A percentile compares a stretch with the other conserved stretches of the same genome.
Conservation (phyloP, 2,113 vertebrate species). For the Morphnarchus princeps region DNA sequence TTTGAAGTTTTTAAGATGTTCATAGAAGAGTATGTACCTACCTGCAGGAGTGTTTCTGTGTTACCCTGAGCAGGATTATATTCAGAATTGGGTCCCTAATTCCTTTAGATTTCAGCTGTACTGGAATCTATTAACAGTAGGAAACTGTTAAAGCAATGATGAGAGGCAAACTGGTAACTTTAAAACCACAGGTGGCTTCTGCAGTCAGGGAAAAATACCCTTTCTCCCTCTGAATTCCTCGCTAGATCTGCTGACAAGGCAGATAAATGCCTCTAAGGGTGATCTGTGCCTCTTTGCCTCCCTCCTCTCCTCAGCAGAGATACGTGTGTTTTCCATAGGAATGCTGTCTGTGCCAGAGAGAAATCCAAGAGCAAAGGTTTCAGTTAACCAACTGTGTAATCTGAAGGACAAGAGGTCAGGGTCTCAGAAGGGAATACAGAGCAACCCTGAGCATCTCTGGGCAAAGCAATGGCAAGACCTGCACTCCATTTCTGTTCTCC, state of each 20-base stretch:
- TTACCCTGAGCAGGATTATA: background rate
- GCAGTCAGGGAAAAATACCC: background rate
- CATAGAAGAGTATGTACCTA: background rate
- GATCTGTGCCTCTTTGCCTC: background rate
- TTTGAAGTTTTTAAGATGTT: background rate
- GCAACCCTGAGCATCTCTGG: background rate
- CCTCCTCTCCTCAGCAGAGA: background rate
- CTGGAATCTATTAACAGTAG: background rate
- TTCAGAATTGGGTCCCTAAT: background rate
- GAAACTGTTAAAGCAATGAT: background rate
- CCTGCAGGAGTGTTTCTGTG: background rate
- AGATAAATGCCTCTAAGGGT: background rate
- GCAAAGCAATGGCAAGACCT: constrained; percentile 45
- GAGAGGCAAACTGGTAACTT: background rate
- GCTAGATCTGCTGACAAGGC: background rate
- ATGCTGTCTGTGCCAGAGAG: background rate
- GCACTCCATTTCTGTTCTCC: constrained; percentile 37
- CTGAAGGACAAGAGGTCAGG: background rate
- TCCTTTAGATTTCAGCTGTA: background rate
- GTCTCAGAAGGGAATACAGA: background rate
- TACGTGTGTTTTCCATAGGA: background rate
- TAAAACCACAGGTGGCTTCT: background rate
- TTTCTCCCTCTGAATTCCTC: background rate
- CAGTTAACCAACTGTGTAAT: background rate
- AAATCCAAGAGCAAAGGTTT: background rate